Evolutionary conservation across 2,113 vertebrate genomes (phyloP).

Genomic region (Urocynchramus pylzowi): DNA sequence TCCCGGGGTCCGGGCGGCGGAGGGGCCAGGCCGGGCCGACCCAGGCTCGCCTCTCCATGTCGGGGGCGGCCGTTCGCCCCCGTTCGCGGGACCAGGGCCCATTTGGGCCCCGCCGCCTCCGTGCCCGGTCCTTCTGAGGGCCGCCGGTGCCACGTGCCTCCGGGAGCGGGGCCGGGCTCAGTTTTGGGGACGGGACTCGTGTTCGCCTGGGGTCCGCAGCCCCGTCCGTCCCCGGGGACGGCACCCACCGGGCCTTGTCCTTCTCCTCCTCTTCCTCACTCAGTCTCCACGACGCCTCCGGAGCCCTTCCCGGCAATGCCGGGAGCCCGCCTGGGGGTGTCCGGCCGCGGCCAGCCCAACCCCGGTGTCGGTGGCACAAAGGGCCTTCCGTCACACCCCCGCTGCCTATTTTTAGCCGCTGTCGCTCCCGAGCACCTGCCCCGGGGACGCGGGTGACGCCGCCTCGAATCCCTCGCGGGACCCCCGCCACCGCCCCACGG

Average conservation of each 20-base stretch:
- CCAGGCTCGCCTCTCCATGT: not conserved
- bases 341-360: not conserved
- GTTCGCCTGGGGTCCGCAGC: rapidly evolving
- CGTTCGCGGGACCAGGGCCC: not conserved
- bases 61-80: not conserved
- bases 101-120: not conserved
- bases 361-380: not conserved
- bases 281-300: too few species aligned
- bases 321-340: not conserved
- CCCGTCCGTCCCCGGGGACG: not conserved
- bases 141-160: not conserved
- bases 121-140: not conserved
- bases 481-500: not conserved
- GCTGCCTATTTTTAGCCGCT: slow-evolving; percentile 33
- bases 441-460: not conserved
- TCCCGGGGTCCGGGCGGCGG: not conserved
- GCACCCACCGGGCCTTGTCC: too few species aligned
- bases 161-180: not conserved
- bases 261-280: not conserved
- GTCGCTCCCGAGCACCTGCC: slow-evolving; percentile 29
- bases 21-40: not conserved
- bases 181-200: not conserved
- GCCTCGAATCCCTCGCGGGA: not conserved
- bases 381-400: not conserved
- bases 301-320: not conserved